Evolutionary conservation across 2,797 vertebrate species (phyloP), one percentile per base, ranked within the genome.

Genomic region (Pygocentrus nattereri): DNA sequence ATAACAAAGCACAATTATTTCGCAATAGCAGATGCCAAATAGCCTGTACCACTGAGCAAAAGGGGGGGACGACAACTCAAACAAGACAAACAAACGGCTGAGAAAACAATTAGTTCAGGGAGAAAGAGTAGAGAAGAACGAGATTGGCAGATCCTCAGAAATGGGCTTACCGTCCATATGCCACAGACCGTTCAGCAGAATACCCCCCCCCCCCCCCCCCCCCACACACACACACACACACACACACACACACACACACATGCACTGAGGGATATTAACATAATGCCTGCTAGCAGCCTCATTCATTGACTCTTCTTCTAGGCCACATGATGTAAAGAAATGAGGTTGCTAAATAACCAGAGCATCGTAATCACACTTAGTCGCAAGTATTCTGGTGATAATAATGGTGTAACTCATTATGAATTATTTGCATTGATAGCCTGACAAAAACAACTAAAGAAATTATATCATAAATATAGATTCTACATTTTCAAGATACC

Each of bases 71-170:
- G 27, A 2, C 21, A 23, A 27, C 64, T 11, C 62, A 78, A n/a
- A 25, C 19, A 52, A 69, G 71, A 79, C 25, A 31, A 85, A 85
- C 64, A 78, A 68, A 77, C 1, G 21, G 4, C 74, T 21, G 69
- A 54, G 56, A 69, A 59, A 49, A 64, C 25, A 27, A 21, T 31
- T 10, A 11, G 3, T 41, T 41, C n/a, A 11, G 56, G 15, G 50
- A 38, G 50, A 70, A 44, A 64, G 34, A 30, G 54, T 38, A 75
- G 54, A 76, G 49, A 38, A 19, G 79, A 31, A 41, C 4, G 56
- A n/a, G 47, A 75, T 25, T 70, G 76, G 67, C 52, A 76, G 69
- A 54, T 52, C 23, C 56, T 83, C 82, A 83, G 67, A 76, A 79
- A 65, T 0, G 58, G 75, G 79, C 56, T 82, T 80, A 59, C 59